Conservation (phyloP, 2,888 invertebrate species). For the Cylloceria caligata region DNA sequence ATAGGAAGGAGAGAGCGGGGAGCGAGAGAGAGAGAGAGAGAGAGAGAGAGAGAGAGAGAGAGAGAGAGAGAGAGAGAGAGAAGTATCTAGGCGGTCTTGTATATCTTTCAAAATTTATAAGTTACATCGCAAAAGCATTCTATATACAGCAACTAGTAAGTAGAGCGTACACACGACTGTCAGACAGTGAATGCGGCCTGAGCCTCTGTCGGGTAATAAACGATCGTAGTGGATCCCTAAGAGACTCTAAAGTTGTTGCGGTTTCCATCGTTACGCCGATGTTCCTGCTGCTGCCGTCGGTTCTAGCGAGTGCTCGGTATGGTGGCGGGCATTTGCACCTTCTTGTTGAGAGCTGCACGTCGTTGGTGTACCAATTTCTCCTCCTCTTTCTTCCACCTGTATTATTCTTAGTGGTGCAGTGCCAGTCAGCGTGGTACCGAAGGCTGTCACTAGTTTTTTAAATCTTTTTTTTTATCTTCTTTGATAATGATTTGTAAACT, state of each 20-base stretch:
- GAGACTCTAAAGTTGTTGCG: slow-evolving; percentile 68
- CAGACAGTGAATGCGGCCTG: slow-evolving; percentile 27
- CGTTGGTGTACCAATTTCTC: neutral
- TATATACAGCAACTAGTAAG: neutral
- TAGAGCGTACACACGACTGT: slow-evolving; percentile 19
- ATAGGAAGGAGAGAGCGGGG: no score
- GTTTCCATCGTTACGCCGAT: slow-evolving; percentile 61
- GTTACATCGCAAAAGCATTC: slow-evolving; percentile 40
- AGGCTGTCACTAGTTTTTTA: neutral
- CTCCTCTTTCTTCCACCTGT: neutral
- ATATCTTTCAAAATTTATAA: slow-evolving; percentile 61
- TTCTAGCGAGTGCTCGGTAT: slow-evolving; percentile 15
- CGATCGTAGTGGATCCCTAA: slow-evolving; percentile 64
- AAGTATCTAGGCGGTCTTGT: slow-evolving; percentile 19
- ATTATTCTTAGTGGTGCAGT: neutral
- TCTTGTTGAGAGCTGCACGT: slow-evolving; percentile 13
- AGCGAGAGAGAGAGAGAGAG: neutral
- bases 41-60: neutral
- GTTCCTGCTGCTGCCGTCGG: slow-evolving; percentile 36
- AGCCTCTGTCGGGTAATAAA: slow-evolving; percentile 65
- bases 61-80: neutral
- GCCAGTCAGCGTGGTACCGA: neutral
- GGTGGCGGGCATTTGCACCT: slow-evolving; percentile 39
- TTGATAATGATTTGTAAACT: neutral
- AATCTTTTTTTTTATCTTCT: neutral